Evolutionary conservation across 2,113 vertebrate species (phyloP).

Genomic region (Mugil cephalus): DNA sequence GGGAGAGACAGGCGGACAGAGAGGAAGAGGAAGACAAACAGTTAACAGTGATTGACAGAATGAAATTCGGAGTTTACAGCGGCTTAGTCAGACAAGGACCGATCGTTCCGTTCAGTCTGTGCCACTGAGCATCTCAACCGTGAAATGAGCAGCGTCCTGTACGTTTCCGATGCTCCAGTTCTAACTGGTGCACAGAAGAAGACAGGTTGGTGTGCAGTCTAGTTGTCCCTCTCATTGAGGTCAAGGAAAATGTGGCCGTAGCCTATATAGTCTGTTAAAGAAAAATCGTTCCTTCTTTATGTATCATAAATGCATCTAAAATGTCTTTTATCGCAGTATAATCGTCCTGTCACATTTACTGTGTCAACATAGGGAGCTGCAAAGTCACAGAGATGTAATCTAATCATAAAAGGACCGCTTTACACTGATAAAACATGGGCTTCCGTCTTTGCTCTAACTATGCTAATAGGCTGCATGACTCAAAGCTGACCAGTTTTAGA

Average conservation of each 20-base stretch:
- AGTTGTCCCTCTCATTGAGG: constrained; percentile 39
- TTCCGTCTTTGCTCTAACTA: constrained; percentile 30
- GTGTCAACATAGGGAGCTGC: not conserved
- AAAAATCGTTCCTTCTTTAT: not conserved
- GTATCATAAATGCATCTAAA: not conserved
- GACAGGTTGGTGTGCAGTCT: constrained; percentile 13
- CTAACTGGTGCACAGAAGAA: constrained; percentile 39
- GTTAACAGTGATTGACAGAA: constrained; percentile 60
- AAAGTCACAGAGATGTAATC: constrained; percentile 14
- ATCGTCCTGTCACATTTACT: not conserved
- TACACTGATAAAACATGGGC: constrained; percentile 22
- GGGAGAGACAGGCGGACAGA: constrained; percentile 30
- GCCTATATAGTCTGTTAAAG: constrained; percentile 23
- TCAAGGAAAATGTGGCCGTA: constrained; percentile 49
- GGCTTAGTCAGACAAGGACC: constrained; percentile 44
- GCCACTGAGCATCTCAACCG: constrained; percentile 40
- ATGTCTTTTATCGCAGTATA: not conserved
- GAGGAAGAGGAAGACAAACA: constrained; percentile 48
- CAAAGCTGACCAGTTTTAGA: constrained; percentile 42
- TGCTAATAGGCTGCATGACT: constrained; percentile 49
- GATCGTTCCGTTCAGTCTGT: constrained; percentile 33
- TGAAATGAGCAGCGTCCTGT: constrained; percentile 62
- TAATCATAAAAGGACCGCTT: constrained; percentile 7
- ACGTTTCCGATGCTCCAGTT: constrained; percentile 52
- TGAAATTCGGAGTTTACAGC: constrained; percentile 57